Base-by-base conservation (phyloP, 2,888 invertebrate genomes). In the Chironomus riparius region DNA sequence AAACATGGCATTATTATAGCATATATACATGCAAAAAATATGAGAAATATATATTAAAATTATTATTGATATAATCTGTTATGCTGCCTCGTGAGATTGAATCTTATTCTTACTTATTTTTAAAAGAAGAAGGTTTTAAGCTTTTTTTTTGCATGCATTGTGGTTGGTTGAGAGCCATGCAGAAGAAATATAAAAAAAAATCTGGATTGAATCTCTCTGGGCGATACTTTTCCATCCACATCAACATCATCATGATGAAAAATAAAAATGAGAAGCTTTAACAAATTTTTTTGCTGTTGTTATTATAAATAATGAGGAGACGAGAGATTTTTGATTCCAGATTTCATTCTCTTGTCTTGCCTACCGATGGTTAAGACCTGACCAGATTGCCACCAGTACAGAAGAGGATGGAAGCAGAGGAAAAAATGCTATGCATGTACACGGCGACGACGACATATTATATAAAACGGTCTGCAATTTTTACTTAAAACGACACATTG, bases 291-390 rank as follows among this genome's bases (percentile, higher is more conserved):
- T 47, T 71, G 38, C 56, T 56, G 56, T 56, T 56, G 71, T 73
- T 73, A 62, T 73, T 73, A 73, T 73, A 73, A 73, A 73, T 73
- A 73, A 73, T 73, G 71, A 71, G 71, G 28, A 71, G 71, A 71
- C 48, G 72, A 73, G 61, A 72, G 72, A 72, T 72, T 73, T 65
- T 62, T 62, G 62, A 62, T 62, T 50, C 50, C 56, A 73, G 47
- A 38, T 68, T 28, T 68, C 47, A 47, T 68, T 68, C 38, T 38
- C 47, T 68, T 47, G 68, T 47, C 15, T 68, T 71, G 71, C 71
- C 71, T 71, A 56, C 71, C 71, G 71, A n/a, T 71, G 65, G 22
- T 65, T 24, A 24, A 24, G 65, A 65, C 65, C 13, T 65, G 65
- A 21, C 21, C 65, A 18, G 65, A 65, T 56, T 56, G 65, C 65